Base-by-base conservation (phyloP, 2,888 invertebrate species). In the Heteromyza rotundicornis region DNA sequence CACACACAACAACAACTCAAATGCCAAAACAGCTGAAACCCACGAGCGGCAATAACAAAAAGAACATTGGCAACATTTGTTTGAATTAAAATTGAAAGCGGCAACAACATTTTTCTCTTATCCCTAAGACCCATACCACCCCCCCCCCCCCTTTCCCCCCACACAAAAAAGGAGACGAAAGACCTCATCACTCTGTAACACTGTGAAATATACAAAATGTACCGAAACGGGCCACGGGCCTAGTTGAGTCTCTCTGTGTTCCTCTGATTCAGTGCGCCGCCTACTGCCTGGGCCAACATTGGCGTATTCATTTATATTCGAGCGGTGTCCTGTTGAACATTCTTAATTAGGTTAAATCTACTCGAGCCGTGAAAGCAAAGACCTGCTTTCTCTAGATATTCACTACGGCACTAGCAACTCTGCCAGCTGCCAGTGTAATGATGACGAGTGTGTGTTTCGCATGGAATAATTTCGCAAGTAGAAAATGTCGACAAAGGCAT, bases 331-430 rank as follows among this genome's bases (percentile, higher is more conserved):
- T 79, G 78, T 76, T 78, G 71, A 79, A 79, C 78, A 78, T 77
- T 79, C 79, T 79, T 79, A 79, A 79, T 79, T 79, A 79, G 79
- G 79, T 79, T 79, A 79, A 80, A 77, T 80, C 79, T 76, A 76
- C 78, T 77, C 69, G 59, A 64, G 66, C 62, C 57, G 60, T 60
- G 63, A 51, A 47, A 58, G 55, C 60, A 56, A 20, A 14, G 35
- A 54, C n/a, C n/a, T n/a, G n/a, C n/a, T n/a, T n/a, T n/a, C n/a
- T n/a, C n/a, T n/a, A n/a, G n/a, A n/a, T n/a, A n/a, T n/a, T n/a
- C n/a, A n/a, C n/a, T n/a, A n/a, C n/a, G 24, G 16, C 24, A 12
- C 22, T 44, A 32, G 53, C n/a, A n/a, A 27, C 27, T 51, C 58
- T 57, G 35, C 53, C 67, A 59, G 66, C 68, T 3, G 14, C 40